A percentile compares a stretch with the other conserved stretches of the same genome.
Conservation (phyloP, 2,888 invertebrate species). For the Melipona beecheii region DNA sequence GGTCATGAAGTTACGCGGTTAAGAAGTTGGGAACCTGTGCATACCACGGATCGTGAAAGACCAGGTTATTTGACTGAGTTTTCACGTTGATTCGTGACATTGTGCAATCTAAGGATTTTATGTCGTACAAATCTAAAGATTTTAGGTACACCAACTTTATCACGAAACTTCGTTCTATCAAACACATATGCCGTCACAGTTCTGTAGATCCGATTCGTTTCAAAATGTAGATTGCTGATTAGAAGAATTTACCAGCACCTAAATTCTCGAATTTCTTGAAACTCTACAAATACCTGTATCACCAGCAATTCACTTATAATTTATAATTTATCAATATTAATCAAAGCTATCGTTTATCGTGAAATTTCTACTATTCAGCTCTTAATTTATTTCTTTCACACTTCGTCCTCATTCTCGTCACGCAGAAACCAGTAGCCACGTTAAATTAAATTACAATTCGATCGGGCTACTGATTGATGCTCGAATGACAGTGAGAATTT, state of each 20-base stretch:
- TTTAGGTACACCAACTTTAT: no score
- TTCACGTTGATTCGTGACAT: neutral
- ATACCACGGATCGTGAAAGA: conserved; percentile 56
- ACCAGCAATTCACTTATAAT: neutral
- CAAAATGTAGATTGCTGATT: neutral
- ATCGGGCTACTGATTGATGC: conserved; percentile 41
- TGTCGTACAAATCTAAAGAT: no score
- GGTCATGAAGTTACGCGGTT: conserved; percentile 34
- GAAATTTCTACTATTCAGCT: neutral
- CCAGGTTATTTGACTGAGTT: conserved; percentile 21
- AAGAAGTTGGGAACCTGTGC: conserved; percentile 1
- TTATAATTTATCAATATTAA: neutral
- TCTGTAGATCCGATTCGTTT: neutral
- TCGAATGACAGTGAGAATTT: conserved; percentile 24
- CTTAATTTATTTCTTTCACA: neutral
- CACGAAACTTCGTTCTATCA: no score
- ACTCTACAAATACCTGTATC: neutral
- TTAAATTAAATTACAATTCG: conserved; percentile 37
- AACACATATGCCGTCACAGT: no score
- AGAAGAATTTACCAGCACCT: neutral
- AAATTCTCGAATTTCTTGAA: neutral
- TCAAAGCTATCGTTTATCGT: neutral
- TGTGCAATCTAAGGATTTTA: no score
- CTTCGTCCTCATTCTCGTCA: no score
- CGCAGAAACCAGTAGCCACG: conserved; percentile 1